Base-by-base conservation (phyloP, 2,113 vertebrate genomes). In the Oncorhynchus clarkii region DNA sequence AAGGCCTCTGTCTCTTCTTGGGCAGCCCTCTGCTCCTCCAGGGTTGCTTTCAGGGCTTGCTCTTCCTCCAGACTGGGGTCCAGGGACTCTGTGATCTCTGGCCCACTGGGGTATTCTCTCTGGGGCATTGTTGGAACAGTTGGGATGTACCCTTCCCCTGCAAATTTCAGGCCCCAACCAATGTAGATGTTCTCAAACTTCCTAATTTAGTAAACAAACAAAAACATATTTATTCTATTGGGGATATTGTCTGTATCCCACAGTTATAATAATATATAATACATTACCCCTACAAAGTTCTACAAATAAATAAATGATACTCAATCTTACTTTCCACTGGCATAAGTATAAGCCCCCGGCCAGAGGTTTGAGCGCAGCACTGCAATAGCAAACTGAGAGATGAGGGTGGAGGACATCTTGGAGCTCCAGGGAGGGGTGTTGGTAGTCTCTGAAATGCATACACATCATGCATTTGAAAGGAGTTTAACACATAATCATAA, bases 141-240 rank as follows among this genome's bases (percentile, higher is more conserved):
- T 0, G 96, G 96, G 29, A 54, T 88, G 82, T 94, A 95, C 67
- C 86, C 92, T 11, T 92, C 93, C 0, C 92, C 90, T 22, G 80
- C 84, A 72, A 94, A 97, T 87, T 99, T 99, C 84, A 94, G 86
- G 62, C 98, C 97, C 97, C 97, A 99, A 73, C 98, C 98, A 65
- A 98, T 82, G 80, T 99, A 99, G 60, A 98, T 89, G 86, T 98
- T 98, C 60, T 95, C 96, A 91, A 93, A 94, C 66, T 87, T 91
- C 79, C 92, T 94, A 64, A 27, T 9, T 29, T 45, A 39, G 45
- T 20, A 71, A 70, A 54, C 1, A 73, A 62, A 3, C 75, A 76
- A 51, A 57, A 29, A 4, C 18, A 73, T 2, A 27, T 22, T 31
- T 22, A 29, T 64, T 65, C 29, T 20, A 67, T 5, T 72, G 11